phyloP scores from a whole-genome alignment of 2,797 vertebrate genomes.

The Heteromormyrus szaboi region DNA sequence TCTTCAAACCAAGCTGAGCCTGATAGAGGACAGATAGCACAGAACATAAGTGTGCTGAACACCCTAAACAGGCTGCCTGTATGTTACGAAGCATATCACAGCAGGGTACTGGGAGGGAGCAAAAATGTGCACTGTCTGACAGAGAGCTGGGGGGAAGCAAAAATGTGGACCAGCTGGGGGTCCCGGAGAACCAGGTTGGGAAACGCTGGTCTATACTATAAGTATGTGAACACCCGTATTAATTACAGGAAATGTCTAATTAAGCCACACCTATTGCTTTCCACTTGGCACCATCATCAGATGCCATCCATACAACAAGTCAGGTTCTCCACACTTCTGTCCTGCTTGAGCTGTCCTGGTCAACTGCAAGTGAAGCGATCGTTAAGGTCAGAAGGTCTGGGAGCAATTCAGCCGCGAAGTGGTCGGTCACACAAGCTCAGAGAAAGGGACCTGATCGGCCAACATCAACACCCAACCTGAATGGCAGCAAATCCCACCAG shows the following conservation, averaged over 20 bases:
- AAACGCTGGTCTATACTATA: not conserved
- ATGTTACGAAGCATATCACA: not conserved
- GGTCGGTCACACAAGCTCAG: not conserved
- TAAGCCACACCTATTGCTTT: not conserved
- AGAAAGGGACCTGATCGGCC: not conserved
- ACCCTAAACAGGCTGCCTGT: not conserved
- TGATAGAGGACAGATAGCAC: not conserved
- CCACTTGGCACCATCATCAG: not conserved
- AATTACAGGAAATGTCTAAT: not conserved
- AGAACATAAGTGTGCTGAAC: not conserved
- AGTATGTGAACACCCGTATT: not conserved
- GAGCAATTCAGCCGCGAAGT: not conserved
- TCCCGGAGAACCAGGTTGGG: not conserved
- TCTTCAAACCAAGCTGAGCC: not conserved
- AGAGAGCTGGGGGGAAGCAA: not conserved
- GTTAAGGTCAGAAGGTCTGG: not conserved
- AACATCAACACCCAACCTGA: not conserved
- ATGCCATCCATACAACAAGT: not conserved
- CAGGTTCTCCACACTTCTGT: not conserved
- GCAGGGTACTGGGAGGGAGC: not conserved
- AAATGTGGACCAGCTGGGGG: not conserved
- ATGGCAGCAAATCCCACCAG: not conserved
- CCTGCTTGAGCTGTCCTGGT: not conserved
- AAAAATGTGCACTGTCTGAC: not conserved
- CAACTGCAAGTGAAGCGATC: not conserved